Evolutionary conservation across 2,113 vertebrate species (phyloP).

Genomic region (Erythrolamprus reginae): DNA sequence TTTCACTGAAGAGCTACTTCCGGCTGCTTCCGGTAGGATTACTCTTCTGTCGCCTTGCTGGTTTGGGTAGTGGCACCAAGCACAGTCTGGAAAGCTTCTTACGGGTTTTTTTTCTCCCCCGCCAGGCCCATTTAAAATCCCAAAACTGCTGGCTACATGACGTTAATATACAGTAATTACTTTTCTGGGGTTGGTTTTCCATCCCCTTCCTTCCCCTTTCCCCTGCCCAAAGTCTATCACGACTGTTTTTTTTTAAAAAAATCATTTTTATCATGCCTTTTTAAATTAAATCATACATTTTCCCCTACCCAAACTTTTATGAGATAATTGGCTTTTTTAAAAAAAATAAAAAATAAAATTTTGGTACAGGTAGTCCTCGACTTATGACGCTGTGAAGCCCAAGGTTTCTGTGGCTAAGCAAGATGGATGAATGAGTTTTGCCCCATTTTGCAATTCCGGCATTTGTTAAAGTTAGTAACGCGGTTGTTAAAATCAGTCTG

Average conservation of each 20-base stretch:
- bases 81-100: slow-evolving; percentile 43
- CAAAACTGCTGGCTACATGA: slow-evolving; percentile 62
- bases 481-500: background rate
- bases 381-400: background rate
- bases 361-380: background rate
- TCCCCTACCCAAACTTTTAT: slow-evolving; percentile 16
- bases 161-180: slow-evolving; percentile 11
- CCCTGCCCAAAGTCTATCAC: background rate
- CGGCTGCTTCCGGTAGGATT: slow-evolving; percentile 92
- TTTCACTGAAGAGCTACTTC: slow-evolving; percentile 95
- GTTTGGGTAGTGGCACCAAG: slow-evolving; percentile 27
- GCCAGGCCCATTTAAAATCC: slow-evolving; percentile 26
- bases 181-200: slow-evolving; percentile 34
- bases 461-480: background rate
- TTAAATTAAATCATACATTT: background rate
- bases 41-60: slow-evolving; percentile 68
- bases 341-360: background rate
- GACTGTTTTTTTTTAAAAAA: background rate
- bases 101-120: background rate
- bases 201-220: background rate
- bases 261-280: background rate
- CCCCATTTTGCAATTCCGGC: background rate
- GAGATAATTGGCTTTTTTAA: slow-evolving; percentile 25
- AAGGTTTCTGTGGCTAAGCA: background rate
- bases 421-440: background rate